These are phyloP conservation scores for Apodemus speciosus DNA, from an alignment of 2,113 vertebrate species.

Conservation along the genomic window DNA sequence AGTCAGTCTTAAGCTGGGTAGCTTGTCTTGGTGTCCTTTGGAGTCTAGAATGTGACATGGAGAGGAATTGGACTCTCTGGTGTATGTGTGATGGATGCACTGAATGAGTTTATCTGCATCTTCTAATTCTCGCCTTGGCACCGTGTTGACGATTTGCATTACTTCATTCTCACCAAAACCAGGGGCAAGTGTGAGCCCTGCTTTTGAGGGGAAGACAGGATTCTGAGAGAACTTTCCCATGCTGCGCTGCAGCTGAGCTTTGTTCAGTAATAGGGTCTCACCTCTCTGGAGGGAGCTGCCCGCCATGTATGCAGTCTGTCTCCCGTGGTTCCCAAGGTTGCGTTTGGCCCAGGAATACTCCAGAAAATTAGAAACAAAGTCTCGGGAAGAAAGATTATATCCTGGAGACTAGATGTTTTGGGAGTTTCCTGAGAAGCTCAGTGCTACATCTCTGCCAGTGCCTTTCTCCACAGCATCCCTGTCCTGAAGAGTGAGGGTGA, in stretches of 20 bases:
- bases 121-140: slow-evolving; percentile 14
- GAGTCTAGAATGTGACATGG: neutral
- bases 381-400: slow-evolving; percentile 6
- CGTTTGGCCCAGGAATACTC: slow-evolving; percentile 36
- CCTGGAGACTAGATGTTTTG: neutral
- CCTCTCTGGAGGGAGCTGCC: neutral
- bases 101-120: neutral
- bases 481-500: neutral
- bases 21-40: neutral
- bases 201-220: neutral
- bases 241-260: neutral
- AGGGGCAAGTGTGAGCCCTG: neutral
- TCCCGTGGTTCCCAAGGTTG: slow-evolving; percentile 3
- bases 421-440: neutral
- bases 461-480: neutral
- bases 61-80: neutral
- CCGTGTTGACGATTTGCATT: neutral
- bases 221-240: neutral
- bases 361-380: slow-evolving; percentile 53
- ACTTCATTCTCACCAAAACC: slow-evolving; percentile 45
- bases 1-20: neutral
- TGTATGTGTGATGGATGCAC: neutral
- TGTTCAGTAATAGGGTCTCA: neutral
- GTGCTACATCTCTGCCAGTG: neutral
- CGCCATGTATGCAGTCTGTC: neutral